Evolutionary conservation across 2,888 invertebrate genomes (phyloP).

Genomic region (Junonia oenone): DNA sequence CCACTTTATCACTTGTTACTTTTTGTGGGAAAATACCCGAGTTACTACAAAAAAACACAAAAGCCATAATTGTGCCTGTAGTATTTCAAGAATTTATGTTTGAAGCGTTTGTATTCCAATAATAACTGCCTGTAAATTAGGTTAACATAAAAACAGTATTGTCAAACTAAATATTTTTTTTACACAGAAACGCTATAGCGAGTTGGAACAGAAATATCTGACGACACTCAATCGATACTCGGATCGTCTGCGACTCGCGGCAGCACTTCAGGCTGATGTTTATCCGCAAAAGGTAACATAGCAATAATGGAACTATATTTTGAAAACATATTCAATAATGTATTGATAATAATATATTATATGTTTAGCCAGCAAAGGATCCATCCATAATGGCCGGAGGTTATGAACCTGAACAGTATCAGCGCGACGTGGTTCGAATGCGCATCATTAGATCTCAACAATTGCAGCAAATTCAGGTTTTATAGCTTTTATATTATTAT

Average conservation of each 20-base stretch:
- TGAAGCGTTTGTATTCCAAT: no score
- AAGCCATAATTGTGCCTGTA: no score
- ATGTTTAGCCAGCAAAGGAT: constrained; percentile 42
- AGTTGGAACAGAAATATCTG: constrained; percentile 59
- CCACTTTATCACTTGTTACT: no score
- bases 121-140: no score
- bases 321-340: background rate
- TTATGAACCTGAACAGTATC: constrained; percentile 53
- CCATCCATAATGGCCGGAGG: constrained; percentile 49
- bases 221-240: constrained; percentile 49
- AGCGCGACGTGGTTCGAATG: constrained; percentile 64
- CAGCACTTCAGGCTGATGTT: constrained; percentile 64
- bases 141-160: background rate
- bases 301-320: background rate
- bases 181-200: constrained; percentile 54
- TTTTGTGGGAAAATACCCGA: no score
- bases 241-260: constrained; percentile 60
- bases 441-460: constrained; percentile 67
- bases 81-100: no score
- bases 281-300: constrained; percentile 52
- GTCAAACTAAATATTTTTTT: no score
- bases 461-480: constrained; percentile 69
- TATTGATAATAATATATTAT: background rate
- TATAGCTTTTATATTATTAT: no score
- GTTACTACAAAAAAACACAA: no score